Evolutionary conservation across 2,113 vertebrate genomes (phyloP).

Genomic region (Melanocharis versteri): DNA sequence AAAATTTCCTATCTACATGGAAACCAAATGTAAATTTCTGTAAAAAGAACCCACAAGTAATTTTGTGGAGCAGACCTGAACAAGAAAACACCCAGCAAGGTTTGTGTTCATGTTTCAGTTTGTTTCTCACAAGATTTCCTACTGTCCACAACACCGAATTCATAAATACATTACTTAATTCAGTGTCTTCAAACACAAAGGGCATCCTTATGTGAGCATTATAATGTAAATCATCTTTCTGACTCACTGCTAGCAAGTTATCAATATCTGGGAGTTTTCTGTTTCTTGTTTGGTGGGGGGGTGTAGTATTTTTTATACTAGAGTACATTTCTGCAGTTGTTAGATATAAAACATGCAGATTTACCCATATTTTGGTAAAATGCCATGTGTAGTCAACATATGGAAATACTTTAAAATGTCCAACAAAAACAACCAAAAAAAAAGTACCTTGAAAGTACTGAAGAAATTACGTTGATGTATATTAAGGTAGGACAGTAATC

Average conservation of each 20-base stretch:
- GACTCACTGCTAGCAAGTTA: not conserved
- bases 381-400: accelerated
- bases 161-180: not conserved
- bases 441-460: not conserved
- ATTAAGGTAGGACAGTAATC: not conserved
- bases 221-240: not conserved
- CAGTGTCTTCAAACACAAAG: not conserved
- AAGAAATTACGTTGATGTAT: not conserved
- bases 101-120: not conserved
- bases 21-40: not conserved
- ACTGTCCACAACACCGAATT: not conserved
- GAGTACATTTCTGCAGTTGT: not conserved
- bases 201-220: not conserved
- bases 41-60: not conserved
- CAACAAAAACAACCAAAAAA: not conserved
- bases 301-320: not conserved
- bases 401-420: not conserved
- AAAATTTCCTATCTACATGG: not conserved
- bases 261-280: accelerated
- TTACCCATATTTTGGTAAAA: not conserved
- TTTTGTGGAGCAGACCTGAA: not conserved
- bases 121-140: not conserved
- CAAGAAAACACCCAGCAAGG: not conserved
- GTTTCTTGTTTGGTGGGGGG: not conserved
- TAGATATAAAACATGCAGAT: not conserved